Conservation (phyloP, 2,888 invertebrate genomes). For the Helobdella robusta region DNA sequence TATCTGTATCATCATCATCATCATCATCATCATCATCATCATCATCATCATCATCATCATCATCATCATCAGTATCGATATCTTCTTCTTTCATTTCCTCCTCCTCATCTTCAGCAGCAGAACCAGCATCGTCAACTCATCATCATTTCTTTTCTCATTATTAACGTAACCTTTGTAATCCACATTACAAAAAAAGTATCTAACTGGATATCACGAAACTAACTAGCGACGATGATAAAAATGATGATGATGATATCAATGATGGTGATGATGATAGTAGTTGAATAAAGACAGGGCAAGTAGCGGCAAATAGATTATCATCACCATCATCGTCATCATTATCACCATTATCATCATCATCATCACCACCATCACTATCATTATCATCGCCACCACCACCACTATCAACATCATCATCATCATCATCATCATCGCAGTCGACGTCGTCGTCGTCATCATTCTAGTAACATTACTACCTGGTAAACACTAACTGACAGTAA, state of each 20-base stretch:
- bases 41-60: slow-evolving; percentile 26
- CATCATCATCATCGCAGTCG: background rate
- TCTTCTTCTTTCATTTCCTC: slow-evolving; percentile 20
- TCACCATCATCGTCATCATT: background rate
- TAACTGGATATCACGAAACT: too few relatives aligned
- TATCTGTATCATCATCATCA: slow-evolving; percentile 26
- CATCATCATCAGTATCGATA: slow-evolving; percentile 26
- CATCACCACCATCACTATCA: slow-evolving; percentile 19
- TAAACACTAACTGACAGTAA: too few relatives aligned
- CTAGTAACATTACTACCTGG: too few relatives aligned
- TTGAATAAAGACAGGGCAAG: too few relatives aligned
- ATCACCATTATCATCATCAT: background rate
- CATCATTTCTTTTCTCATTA: too few relatives aligned
- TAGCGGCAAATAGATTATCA: too few relatives aligned
- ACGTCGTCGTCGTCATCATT: background rate
- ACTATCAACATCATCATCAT: background rate
- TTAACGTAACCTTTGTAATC: too few relatives aligned
- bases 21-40: slow-evolving; percentile 25
- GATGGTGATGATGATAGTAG: too few relatives aligned
- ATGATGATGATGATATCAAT: too few relatives aligned
- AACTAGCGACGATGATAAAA: too few relatives aligned
- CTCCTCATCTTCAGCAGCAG: background rate
- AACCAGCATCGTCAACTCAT: background rate
- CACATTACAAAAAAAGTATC: too few relatives aligned
- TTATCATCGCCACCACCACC: slow-evolving; percentile 10